Base-by-base conservation (phyloP, 2,113 vertebrate species). In the Circaetus gallicus region DNA sequence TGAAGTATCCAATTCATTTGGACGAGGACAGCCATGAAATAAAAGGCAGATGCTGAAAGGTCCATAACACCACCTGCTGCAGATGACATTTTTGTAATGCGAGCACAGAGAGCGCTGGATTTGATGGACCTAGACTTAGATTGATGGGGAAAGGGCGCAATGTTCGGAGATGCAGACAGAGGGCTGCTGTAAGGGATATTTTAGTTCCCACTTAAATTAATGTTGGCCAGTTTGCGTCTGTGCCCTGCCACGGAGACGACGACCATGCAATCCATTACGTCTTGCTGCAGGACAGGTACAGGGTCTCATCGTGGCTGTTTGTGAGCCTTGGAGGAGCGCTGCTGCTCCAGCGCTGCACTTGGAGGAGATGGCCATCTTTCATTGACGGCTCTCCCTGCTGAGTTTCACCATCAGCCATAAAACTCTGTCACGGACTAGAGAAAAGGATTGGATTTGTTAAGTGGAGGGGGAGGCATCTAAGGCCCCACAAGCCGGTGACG, bases 401-500 rank as follows among this genome's bases (percentile, higher is more conserved):
- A 13, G 15, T 38, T 17, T 53, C 25, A 15, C 24, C 45, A 7
- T 17, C 36, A 43, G 28, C 50, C 18, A 4, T 36, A 28, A 53
- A 73, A 25, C 34, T 10, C 8, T n/a, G 16, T 12, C 52, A 3
- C 0, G 0, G 52, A 21, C 17, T 10, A 2, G 32, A 52, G 59
- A 28, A 52, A 28, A 43, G 43, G 16, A 5, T 3, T 16, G 47
- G 6, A 13, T 71, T 32, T 18, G 47, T 40, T 31, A 36, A 16
- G 42, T 15, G 42, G 50, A 63, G 18, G 1, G 20, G 22, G 63
- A 24, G 21, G 8, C 8, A 7, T 11, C n/a, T 25, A 14, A 67
- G 25, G 7, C 0, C 1, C 38, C 18, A 13, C 4, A 15, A 34
- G 6, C 15, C 3, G 1, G 20, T 8, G 18, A 6, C 0, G 6